Evolutionary conservation across 2,113 vertebrate species (phyloP), one percentile per base, ranked within the genome.

Genomic region (Orientallactaga bullata): DNA sequence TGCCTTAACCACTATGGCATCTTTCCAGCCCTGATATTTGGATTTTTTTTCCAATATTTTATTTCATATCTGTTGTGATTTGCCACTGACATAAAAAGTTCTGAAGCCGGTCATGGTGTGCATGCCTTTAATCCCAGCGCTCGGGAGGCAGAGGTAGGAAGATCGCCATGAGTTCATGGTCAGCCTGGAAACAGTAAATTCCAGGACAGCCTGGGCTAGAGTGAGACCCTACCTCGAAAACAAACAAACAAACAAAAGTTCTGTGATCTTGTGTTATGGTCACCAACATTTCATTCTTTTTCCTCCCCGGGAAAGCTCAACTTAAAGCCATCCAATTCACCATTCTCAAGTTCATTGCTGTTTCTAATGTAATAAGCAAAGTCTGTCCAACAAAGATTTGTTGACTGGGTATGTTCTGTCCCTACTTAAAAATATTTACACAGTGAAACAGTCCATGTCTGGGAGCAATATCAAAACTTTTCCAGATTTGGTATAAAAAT

Each of bases 371-470:
- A 85, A 85, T 91, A 89, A 85, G 82, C 89, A 89, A 89, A 73
- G 69, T 74, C 93, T 94, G 61, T 82, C 28, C 74, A 96, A 85
- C 63, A 90, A 60, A 63, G 26, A 88, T 42, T 63, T 94, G 69
- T 81, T 90, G 65, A 73, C 61, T 87, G 65, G 17, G 11, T 58
- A 32, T 88, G 60, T 78, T 58, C 35, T 47, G 73, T 79, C 61
- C 24, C 69, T 73, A 47, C 73, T 94, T 91, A 93, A 93, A 94
- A 96, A 85, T 80, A 96, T 83, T 94, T 94, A 69, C 28, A 24
- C 85, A 69, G 26, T 80, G 72, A 69, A 90, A 90, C 26, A 94
- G 73, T 80, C 61, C 92, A 88, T 85, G 94, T 86, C 61, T 89
- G 55, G 69, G 32, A 93, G 82, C 35, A 85, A 86, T 58, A 61